Evolutionary conservation across 37 sponge, comb jelly and placozoan species (phyloP).

Genomic region (Lycopodina hypogea): DNA sequence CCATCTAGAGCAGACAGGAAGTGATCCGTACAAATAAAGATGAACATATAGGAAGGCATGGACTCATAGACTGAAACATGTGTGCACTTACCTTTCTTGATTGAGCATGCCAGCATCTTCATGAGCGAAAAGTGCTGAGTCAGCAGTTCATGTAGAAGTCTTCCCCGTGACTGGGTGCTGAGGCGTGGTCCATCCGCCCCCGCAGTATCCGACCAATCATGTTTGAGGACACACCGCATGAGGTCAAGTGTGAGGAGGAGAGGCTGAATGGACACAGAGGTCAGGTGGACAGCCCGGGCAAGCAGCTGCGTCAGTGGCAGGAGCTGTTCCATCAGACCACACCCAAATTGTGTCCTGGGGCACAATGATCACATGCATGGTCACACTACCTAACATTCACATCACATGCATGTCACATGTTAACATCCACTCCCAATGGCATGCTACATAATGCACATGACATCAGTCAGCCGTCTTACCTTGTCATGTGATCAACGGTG

Average conservation of each 20-base stretch:
- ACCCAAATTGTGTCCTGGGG: constrained; percentile 16
- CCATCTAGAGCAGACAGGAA: constrained; percentile 14
- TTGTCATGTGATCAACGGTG: no score
- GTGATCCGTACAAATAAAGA: not conserved
- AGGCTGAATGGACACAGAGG: not conserved
- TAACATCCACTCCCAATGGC: no score
- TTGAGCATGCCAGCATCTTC: constrained; percentile 1
- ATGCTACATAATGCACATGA: no score
- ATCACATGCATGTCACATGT: no score
- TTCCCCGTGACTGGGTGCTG: not conserved
- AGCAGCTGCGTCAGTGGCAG: constrained; percentile 24
- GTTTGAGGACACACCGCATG: not conserved
- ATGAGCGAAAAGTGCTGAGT: constrained; percentile 12
- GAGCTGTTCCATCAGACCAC: not conserved
- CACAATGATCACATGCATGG: not conserved
- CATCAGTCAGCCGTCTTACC: no score
- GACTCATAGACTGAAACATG: not conserved
- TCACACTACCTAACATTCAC: no score
- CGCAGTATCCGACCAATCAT: not conserved
- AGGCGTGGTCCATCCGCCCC: not conserved
- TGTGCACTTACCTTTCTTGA: constrained; percentile 8
- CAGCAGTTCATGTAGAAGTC: not conserved
- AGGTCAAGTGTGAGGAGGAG: constrained; percentile 15
- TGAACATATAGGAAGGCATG: not conserved
- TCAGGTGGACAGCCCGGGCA: not conserved